Percentiles rank a stretch among this genome's conserved stretches.
phyloP scores from a whole-genome alignment of 2,113 vertebrate species.

The Xiphophorus maculatus region DNA sequence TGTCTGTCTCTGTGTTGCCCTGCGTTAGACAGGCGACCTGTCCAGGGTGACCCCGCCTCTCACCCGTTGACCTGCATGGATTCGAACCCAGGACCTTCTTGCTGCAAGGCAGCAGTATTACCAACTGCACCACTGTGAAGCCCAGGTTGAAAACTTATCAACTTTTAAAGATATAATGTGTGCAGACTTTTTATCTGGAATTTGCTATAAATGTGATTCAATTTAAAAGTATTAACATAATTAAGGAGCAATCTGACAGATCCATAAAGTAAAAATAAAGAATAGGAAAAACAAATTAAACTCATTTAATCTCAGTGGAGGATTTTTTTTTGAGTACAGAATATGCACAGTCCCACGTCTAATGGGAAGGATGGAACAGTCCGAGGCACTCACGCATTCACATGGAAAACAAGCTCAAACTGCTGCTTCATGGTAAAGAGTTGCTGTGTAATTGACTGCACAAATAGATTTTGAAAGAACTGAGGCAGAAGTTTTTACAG shows the following conservation, averaged over 20 bases:
- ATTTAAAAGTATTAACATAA: not conserved
- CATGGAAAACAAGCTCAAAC: conserved; percentile 32
- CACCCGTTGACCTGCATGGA: too few species aligned
- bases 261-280: not conserved
- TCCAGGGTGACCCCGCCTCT: too few species aligned
- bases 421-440: conserved; percentile 33
- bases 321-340: conserved; percentile 4
- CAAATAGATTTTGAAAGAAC: conserved; percentile 20
- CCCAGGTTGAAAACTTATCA: too few species aligned
- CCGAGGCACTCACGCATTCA: conserved; percentile 33
- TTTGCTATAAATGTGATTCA: not conserved
- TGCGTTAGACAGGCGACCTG: too few species aligned
- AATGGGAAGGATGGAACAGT: conserved; percentile 34
- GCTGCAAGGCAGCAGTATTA: too few species aligned
- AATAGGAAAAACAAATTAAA: not conserved
- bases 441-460: conserved; percentile 47
- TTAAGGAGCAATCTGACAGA: not conserved
- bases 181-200: too few species aligned
- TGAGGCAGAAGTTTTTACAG: conserved; percentile 31
- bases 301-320: not conserved
- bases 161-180: too few species aligned
- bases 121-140: too few species aligned
- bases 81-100: too few species aligned
- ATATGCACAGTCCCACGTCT: conserved; percentile 2
- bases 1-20: too few species aligned